Percentiles rank a stretch among this genome's conserved stretches.
These are phyloP conservation scores for Sarcophilus harrisii DNA, from an alignment of 2,797 vertebrate species.

Conservation along the genomic window DNA sequence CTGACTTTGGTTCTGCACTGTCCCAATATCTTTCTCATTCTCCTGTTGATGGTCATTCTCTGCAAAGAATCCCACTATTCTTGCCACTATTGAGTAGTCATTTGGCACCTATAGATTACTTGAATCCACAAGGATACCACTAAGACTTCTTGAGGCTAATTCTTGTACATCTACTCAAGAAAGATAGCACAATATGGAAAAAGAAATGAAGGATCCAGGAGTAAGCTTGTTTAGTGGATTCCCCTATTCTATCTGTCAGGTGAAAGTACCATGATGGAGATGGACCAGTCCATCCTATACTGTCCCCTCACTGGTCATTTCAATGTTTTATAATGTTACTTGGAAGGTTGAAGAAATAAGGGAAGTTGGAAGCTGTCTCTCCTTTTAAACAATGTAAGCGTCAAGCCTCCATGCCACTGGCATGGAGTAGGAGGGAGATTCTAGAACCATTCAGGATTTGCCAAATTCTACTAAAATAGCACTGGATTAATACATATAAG, in stretches of 20 bases:
- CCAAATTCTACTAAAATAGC: not conserved
- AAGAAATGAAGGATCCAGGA: not conserved
- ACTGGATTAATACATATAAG: not conserved
- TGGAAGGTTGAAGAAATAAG: not conserved
- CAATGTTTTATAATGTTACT: not conserved
- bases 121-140: not conserved
- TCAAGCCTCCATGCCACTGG: not conserved
- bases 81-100: not conserved
- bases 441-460: not conserved
- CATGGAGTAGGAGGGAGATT: not conserved
- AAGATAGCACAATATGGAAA: not conserved
- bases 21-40: not conserved
- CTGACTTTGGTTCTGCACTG: not conserved
- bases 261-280: not conserved
- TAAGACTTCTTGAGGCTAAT: not conserved
- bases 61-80: not conserved
- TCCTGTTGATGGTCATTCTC: not conserved
- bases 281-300: not conserved
- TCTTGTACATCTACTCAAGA: not conserved
- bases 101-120: not conserved
- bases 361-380: not conserved
- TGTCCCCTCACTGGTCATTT: not conserved
- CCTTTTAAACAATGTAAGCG: not conserved
- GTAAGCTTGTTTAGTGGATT: not conserved
- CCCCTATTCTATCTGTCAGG: not conserved